A percentile compares a stretch with the other conserved stretches of the same genome.
Conservation (phyloP, 2,888 invertebrate species). For the Plagiodera versicolora region DNA sequence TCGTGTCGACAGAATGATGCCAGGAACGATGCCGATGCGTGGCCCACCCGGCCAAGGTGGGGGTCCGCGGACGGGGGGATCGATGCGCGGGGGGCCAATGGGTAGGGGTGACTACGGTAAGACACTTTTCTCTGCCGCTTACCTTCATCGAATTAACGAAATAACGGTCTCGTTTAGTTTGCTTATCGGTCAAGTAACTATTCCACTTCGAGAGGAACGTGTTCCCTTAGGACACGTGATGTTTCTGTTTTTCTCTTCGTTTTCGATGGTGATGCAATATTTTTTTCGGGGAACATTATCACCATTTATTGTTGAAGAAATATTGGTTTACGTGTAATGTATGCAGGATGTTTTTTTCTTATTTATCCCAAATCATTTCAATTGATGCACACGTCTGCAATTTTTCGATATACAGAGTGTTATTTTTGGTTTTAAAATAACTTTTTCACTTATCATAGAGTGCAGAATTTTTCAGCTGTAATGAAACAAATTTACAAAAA, state of each 20-base stretch:
- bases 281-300: conserved; percentile 2
- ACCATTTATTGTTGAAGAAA: too few species aligned
- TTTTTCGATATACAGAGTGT: too few species aligned
- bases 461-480: too few species aligned
- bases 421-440: too few species aligned
- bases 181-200: conserved; percentile 56
- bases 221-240: too few species aligned
- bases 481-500: too few species aligned
- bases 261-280: conserved; percentile 12
- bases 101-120: conserved; percentile 90
- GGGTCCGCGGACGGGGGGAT: conserved; percentile 44
- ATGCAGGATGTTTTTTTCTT: too few species aligned
- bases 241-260: too few species aligned
- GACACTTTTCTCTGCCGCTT: conserved; percentile 50
- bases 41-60: conserved; percentile 54
- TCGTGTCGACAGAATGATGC: conserved; percentile 62
- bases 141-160: conserved; percentile 2
- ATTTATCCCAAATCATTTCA: too few species aligned
- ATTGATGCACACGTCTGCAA: too few species aligned
- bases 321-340: too few species aligned
- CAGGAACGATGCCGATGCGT: conserved; percentile 63
- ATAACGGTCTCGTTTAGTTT: conserved; percentile 45
- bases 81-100: conserved; percentile 71
- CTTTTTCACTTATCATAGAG: too few species aligned
- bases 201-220: conserved; percentile 40